These are phyloP conservation scores for Lordiphosa clarofinis DNA, from an alignment of 1,140 invertebrate genomes.

Conservation along the genomic window DNA sequence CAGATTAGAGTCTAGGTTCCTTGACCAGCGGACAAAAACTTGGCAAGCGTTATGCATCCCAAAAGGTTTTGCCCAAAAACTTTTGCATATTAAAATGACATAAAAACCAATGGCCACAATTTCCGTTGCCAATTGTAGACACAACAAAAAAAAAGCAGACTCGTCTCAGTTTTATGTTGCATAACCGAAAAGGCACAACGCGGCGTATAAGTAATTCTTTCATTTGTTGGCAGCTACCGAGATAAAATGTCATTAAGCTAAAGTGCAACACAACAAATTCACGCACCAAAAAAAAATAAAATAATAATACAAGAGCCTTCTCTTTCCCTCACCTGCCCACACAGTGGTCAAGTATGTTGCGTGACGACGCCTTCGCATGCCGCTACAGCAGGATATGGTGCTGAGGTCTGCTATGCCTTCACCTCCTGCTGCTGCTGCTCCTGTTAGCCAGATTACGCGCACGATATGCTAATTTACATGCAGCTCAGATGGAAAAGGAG, in stretches of 20 bases:
- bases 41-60: conserved; percentile 62
- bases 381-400: conserved; percentile 60
- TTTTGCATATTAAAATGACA: conserved; percentile 75
- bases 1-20: conserved; percentile 17
- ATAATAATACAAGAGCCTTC: too few species aligned
- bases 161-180: conserved; percentile 54
- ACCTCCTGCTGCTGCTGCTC: conserved; percentile 22
- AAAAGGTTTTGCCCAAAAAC: conserved; percentile 37
- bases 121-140: conserved; percentile 73
- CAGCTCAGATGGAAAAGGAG: conserved; percentile 35
- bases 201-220: conserved; percentile 54
- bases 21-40: conserved; percentile 56
- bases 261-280: conserved; percentile 51
- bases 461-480: conserved; percentile 77
- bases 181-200: conserved; percentile 50
- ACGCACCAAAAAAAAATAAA: conserved; percentile 33
- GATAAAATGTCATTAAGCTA: conserved; percentile 77
- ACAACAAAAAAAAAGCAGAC: conserved; percentile 55
- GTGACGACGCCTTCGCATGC: conserved; percentile 75
- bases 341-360: conserved; percentile 67
- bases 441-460: conserved; percentile 72
- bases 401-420: conserved; percentile 1
- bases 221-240: conserved; percentile 16
- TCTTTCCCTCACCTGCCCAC: conserved; percentile 49
- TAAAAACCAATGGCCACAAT: conserved; percentile 72